Percentiles rank a stretch among this genome's conserved stretches.
phyloP scores from a whole-genome alignment of 2,888 invertebrate species.

The Eumacrocentrus americanus region DNA sequence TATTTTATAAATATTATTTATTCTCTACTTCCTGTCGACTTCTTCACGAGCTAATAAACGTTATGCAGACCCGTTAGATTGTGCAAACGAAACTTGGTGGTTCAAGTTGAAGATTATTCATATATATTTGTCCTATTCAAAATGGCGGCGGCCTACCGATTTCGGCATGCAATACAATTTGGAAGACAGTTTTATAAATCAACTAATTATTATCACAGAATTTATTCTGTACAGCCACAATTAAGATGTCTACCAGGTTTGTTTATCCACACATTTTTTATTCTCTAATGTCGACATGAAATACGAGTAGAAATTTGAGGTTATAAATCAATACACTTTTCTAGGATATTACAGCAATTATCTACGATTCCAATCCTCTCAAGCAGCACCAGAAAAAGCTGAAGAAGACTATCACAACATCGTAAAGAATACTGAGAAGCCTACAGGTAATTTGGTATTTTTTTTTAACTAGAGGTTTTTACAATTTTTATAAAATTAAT shows the following conservation, averaged over 20 bases:
- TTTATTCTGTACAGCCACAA: constrained; percentile 35
- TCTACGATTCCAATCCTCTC: constrained; percentile 46
- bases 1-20: too few relatives aligned
- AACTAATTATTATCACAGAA: constrained; percentile 36
- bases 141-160: constrained; percentile 50
- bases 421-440: constrained; percentile 68
- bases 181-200: constrained; percentile 46
- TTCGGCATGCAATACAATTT: constrained; percentile 46
- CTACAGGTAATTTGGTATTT: constrained; percentile 65
- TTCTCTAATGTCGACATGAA: background rate
- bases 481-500: constrained; percentile 9
- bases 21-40: too few relatives aligned
- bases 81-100: too few relatives aligned
- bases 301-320: constrained; percentile 26
- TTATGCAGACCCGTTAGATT: too few relatives aligned
- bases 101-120: too few relatives aligned
- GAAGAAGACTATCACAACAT: constrained; percentile 66
- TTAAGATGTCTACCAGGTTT: constrained; percentile 42
- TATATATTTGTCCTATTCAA: too few relatives aligned
- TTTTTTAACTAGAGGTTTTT: too few relatives aligned
- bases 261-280: constrained; percentile 20
- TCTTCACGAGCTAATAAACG: too few relatives aligned
- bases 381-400: constrained; percentile 52
- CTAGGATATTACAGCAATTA: constrained; percentile 36
- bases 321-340: constrained; percentile 22